Evolutionary conservation across 2,113 vertebrate species (phyloP), one percentile per base, ranked within the genome.

Genomic region (Coturnix japonica): DNA sequence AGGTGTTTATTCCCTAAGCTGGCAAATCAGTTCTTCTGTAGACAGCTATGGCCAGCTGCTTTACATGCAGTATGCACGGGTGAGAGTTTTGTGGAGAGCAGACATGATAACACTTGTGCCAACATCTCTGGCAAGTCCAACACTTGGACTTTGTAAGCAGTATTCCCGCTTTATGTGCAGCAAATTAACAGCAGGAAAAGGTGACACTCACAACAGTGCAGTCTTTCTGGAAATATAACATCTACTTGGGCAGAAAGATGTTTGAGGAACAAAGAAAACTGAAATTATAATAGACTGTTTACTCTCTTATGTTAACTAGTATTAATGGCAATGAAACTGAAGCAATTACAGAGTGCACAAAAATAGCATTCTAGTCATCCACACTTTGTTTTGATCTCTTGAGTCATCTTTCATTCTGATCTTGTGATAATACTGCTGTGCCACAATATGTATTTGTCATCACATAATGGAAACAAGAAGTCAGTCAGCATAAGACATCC

Each of bases 1-100:
- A 14, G 5, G 7, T 41, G 51, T 3, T 70, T 39, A 53, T 72
- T 79, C n/a, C n/a, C 23, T 44, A 73, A 33, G 6, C 5, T 5
- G 11, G 35, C n/a, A 51, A 39, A 3, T 35, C 20, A 86, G 51
- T 19, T 73, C 13, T 67, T 69, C 65, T 75, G 30, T 31, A 67
- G n/a, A 26, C 74, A 92, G 47, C 43, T 70, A 41, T 26, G 66
- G 44, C 30, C 17, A 76, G 13, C 56, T 43, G 49, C 31, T 16
- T 89, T 59, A 43, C 15, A 30, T 0, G 1, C 13, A 53, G 39
- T 1, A 8, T 5, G 57, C 12, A 44, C 0, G 33, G 47, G 69
- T 63, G 20, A 71, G 46, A 9, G 56, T 49, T 82, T 64, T 77
- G 21, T 73, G 13, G 81, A 8, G 54, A 71, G 26, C 2, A 7